phyloP scores from a whole-genome alignment of 2,113 vertebrate genomes.

The Tragelaphus scriptus region DNA sequence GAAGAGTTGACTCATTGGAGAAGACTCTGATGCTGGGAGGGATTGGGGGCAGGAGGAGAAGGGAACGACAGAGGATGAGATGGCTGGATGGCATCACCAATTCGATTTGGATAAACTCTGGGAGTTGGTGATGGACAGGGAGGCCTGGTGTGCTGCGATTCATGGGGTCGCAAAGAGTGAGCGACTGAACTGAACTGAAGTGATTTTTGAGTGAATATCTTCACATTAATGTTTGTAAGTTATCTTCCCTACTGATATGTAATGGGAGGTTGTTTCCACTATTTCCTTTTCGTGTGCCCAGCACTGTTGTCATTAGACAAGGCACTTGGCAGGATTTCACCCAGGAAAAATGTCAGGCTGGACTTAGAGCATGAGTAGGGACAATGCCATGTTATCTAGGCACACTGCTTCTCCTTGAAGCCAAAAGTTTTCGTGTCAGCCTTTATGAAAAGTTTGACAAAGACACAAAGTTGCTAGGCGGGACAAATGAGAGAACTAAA shows the following conservation, averaged over 20 bases:
- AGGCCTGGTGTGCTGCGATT: too few relatives aligned
- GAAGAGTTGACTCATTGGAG: too few relatives aligned
- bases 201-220: background rate
- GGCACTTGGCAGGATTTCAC: background rate
- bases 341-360: background rate
- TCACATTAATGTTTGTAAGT: background rate
- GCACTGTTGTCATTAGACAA: background rate
- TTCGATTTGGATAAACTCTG: too few relatives aligned
- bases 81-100: too few relatives aligned
- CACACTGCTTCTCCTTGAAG: background rate
- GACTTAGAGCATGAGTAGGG: background rate
- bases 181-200: too few relatives aligned
- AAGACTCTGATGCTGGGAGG: too few relatives aligned
- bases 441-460: background rate
- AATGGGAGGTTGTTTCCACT: background rate
- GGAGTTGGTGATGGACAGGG: too few relatives aligned
- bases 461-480: background rate
- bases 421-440: background rate
- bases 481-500: background rate
- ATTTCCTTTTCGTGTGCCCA: background rate
- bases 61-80: too few relatives aligned
- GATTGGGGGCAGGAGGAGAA: too few relatives aligned
- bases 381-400: background rate
- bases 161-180: too few relatives aligned
- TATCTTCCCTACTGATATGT: background rate